Evolutionary conservation across 2,888 invertebrate genomes (phyloP).

Genomic region (Drosophila seclusa): DNA sequence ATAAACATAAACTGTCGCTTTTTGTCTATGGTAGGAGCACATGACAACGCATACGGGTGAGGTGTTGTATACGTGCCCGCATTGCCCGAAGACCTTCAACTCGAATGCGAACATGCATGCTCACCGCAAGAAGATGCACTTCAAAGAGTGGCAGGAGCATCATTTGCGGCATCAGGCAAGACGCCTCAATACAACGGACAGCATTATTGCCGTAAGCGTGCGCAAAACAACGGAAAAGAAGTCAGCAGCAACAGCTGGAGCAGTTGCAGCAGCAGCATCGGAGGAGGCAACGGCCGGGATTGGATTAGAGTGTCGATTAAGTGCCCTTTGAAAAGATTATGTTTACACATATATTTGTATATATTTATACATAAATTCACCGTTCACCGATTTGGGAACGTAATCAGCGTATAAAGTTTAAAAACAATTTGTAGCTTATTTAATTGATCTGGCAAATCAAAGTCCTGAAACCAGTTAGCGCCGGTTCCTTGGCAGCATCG

Average conservation of each 20-base stretch:
- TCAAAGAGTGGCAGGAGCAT: slow-evolving; percentile 81
- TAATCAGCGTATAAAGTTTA: too few species aligned
- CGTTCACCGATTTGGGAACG: too few species aligned
- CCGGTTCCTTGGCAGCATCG: too few species aligned
- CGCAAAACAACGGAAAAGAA: slow-evolving; percentile 61
- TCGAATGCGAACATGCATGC: slow-evolving; percentile 82
- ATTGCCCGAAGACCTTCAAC: slow-evolving; percentile 82
- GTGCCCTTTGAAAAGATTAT: too few species aligned
- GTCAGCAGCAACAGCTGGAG: background rate
- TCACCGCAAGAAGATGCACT: slow-evolving; percentile 82
- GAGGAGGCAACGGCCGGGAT: background rate
- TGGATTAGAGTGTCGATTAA: too few species aligned
- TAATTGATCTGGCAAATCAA: too few species aligned
- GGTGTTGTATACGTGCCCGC: slow-evolving; percentile 79
- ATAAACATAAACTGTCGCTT: background rate
- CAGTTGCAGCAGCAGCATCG: background rate
- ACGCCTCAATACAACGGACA: slow-evolving; percentile 42
- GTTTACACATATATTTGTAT: too few species aligned
- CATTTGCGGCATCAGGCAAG: slow-evolving; percentile 45
- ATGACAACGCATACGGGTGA: slow-evolving; percentile 82
- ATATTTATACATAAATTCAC: too few species aligned
- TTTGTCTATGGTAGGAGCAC: slow-evolving; percentile 72
- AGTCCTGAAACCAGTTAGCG: too few species aligned
- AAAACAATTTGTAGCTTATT: too few species aligned
- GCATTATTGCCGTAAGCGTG: slow-evolving; percentile 60